Evolutionary conservation across 2,888 invertebrate species (phyloP).

Genomic region (Lasioglossum leucozonium): DNA sequence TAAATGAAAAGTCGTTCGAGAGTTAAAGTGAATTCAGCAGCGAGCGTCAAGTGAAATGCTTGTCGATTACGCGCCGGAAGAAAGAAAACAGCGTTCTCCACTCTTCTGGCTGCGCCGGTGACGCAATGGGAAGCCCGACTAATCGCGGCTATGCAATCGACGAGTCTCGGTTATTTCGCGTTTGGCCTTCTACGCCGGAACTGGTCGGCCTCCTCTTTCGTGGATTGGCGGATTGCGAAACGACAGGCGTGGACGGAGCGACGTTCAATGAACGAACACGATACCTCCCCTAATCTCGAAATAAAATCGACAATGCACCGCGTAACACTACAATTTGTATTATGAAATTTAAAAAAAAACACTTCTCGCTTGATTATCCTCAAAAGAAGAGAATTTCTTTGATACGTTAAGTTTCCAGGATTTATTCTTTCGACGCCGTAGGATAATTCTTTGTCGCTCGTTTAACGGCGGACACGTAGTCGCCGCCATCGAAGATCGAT

Average conservation of each 20-base stretch:
- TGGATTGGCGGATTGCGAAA: background rate
- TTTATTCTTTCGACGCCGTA: background rate
- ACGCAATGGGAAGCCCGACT: conserved; percentile 7
- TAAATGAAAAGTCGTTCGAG: conserved; percentile 4
- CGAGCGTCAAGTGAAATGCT: background rate
- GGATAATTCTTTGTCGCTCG: background rate
- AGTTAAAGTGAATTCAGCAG: conserved; percentile 6
- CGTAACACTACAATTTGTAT: background rate
- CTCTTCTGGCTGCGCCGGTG: conserved; percentile 15
- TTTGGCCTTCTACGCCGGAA: conserved; percentile 11
- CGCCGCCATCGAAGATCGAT: background rate
- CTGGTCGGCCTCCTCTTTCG: conserved; percentile 8
- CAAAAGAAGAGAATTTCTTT: too few species aligned
- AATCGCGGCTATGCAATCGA: conserved; percentile 16
- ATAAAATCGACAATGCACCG: background rate
- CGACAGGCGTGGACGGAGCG: conserved; percentile 4
- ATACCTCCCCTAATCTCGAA: background rate
- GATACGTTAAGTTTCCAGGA: too few species aligned
- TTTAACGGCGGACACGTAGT: background rate
- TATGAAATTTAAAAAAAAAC: background rate
- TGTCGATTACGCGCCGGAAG: conserved; percentile 22
- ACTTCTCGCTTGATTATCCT: background rate
- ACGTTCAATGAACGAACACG: too few species aligned
- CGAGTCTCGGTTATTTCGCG: conserved; percentile 19
- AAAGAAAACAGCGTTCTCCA: conserved; percentile 23